These are phyloP conservation scores for Harpegnathos saltator DNA, from an alignment of 1,140 invertebrate species.

Conservation along the genomic window DNA sequence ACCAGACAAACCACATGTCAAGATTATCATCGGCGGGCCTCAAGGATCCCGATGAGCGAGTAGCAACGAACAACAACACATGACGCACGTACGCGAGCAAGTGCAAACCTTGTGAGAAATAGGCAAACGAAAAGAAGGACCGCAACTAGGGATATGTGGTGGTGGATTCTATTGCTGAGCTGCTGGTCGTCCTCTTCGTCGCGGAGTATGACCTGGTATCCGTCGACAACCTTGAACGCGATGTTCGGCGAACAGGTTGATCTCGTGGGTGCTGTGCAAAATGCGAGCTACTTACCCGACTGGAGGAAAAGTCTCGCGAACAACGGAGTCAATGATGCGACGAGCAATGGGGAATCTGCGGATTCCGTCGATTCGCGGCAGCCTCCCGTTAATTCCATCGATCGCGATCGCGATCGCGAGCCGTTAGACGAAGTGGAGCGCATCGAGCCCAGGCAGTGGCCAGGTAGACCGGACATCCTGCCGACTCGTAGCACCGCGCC, in stretches of 20 bases:
- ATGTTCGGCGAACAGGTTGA: conserved; percentile 78
- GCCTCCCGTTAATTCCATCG: conserved; percentile 42
- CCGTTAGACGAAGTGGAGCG: conserved; percentile 79
- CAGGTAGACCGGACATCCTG: conserved; percentile 67
- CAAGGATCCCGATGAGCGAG: conserved; percentile 20
- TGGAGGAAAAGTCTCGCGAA: conserved; percentile 64
- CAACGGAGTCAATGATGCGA: conserved; percentile 30
- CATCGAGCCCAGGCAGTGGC: conserved; percentile 78
- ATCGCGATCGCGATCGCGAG: conserved; percentile 68
- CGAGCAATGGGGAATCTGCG: conserved; percentile 13
- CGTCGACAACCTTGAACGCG: conserved; percentile 42
- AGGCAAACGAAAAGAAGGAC: not conserved
- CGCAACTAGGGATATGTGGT: conserved; percentile 46
- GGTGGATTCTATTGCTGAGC: conserved; percentile 42
- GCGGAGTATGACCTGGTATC: conserved; percentile 58
- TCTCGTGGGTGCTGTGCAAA: conserved; percentile 64
- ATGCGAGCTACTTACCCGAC: conserved; percentile 50
- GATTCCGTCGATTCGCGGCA: conserved; percentile 39
- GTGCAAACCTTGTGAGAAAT: not conserved
- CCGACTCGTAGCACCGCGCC: conserved; percentile 63
- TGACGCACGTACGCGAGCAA: not conserved
- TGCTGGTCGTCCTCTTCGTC: conserved; percentile 26
- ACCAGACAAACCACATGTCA: conserved; percentile 8
- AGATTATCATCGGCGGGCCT: conserved; percentile 8
- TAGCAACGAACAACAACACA: conserved; percentile 33